Evolutionary conservation across 2,888 invertebrate species (phyloP).

Genomic region (Tethea ocularis): DNA sequence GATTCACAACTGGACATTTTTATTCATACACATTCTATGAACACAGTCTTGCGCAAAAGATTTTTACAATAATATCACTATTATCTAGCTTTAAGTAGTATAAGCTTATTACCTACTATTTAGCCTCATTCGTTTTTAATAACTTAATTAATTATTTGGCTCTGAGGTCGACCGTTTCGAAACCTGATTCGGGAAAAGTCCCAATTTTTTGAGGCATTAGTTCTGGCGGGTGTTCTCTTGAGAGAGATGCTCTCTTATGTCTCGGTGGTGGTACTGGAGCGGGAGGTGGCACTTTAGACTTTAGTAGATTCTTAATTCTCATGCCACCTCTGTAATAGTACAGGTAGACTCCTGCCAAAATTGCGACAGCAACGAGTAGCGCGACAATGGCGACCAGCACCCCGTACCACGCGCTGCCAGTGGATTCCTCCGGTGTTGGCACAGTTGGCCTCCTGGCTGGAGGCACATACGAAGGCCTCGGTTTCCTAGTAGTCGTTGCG

Average conservation of each 20-base stretch:
- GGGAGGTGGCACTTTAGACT: conserved; percentile 63
- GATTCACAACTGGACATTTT: conserved; percentile 23
- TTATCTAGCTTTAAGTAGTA: conserved; percentile 24
- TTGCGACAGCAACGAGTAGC: conserved; percentile 86
- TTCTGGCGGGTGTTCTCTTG: conserved; percentile 68
- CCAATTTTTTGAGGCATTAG: conserved; percentile 63
- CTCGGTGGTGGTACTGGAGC: conserved; percentile 76
- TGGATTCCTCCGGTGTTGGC: conserved; percentile 71
- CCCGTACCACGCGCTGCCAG: conserved; percentile 80
- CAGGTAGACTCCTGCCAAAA: conserved; percentile 87
- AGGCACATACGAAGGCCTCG: conserved; percentile 74
- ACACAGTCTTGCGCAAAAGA: conserved; percentile 25
- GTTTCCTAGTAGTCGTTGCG: conserved; percentile 69
- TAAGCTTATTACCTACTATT: conserved; percentile 26
- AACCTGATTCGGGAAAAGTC: conserved; percentile 70
- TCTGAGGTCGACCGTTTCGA: conserved; percentile 77
- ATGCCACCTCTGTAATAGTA: conserved; percentile 90
- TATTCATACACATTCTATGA: conserved; percentile 31
- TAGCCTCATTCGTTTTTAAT: conserved; percentile 27
- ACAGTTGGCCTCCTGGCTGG: conserved; percentile 70
- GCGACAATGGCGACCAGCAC: conserved; percentile 86
- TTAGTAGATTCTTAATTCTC: conserved; percentile 86
- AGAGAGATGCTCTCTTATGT: conserved; percentile 68
- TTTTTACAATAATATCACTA: conserved; percentile 15
- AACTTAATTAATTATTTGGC: conserved; percentile 47